These are phyloP conservation scores for Smutsia temminckii DNA, from an alignment of 2,797 vertebrate genomes.

Conservation along the genomic window DNA sequence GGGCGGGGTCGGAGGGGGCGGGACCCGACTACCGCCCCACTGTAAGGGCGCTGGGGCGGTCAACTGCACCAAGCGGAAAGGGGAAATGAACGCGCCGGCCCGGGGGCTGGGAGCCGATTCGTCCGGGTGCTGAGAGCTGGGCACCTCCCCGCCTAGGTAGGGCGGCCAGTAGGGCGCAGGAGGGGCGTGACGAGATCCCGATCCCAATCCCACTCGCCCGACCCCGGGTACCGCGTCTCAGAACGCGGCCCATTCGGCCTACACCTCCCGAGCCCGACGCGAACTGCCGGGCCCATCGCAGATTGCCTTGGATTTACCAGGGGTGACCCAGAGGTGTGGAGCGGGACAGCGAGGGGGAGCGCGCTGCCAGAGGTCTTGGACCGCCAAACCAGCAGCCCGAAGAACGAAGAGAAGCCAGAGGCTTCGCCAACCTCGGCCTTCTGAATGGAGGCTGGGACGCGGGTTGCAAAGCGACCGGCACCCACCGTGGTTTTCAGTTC, in stretches of 20 bases:
- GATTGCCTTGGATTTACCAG: accelerated
- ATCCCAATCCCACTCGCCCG: not conserved
- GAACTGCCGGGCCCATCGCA: not conserved
- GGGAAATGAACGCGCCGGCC: accelerated
- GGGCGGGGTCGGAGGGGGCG: conserved; percentile 51
- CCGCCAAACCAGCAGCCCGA: not conserved
- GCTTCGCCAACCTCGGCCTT: not conserved
- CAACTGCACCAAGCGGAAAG: accelerated
- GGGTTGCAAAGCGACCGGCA: accelerated
- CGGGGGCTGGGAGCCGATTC: not conserved
- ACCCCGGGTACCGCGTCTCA: accelerated
- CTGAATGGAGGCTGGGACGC: not conserved
- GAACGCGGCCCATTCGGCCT: accelerated
- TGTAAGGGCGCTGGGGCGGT: accelerated
- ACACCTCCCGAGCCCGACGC: not conserved
- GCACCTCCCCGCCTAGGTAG: not conserved
- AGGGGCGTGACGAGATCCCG: not conserved
- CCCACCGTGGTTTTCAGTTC: not conserved
- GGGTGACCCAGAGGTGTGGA: not conserved
- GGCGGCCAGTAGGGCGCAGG: not conserved
- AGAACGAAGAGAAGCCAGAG: not conserved
- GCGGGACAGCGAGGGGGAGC: not conserved
- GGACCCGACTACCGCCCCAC: conserved; percentile 52
- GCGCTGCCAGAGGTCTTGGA: not conserved
- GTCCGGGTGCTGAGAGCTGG: accelerated